Base-by-base conservation (phyloP, 2,888 invertebrate species). In the Melieria picta region DNA sequence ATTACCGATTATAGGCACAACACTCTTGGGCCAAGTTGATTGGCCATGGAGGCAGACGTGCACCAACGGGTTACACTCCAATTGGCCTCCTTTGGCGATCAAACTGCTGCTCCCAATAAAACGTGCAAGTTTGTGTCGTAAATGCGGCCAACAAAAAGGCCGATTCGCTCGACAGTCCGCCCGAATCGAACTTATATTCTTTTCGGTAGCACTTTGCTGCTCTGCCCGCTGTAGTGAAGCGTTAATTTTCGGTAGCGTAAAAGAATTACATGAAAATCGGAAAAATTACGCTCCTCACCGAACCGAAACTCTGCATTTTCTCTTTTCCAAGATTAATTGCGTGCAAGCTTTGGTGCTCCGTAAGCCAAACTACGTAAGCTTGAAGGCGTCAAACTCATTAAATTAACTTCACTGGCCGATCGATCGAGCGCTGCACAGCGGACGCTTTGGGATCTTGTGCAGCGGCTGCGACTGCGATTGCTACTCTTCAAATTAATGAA, bases 191-290 rank as follows among this genome's bases (percentile, higher is more conserved):
- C 30, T 30, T 30, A 2, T 30, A 30, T 30, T 30, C 30, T 30
- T 30, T 30, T 30, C 30, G 3, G 30, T 30, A 30, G 30, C 30
- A 30, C 30, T 30, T 30, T 30, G 30, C 30, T 30, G 30, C 30
- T 30, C 30, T 30, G 30, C 3, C 30, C 30, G 30, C 30, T 30
- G 30, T 30, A 30, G 30, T 30, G 30, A 30, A 30, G 30, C 30
- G 70, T 62, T 84, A 84, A 85, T 84, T 83, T 85, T 85, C 84
- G 77, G 84, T 83, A 85, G 85, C 84, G 80, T 78, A 79, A 79
- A 79, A 77, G 79, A 81, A 81, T 82, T 80, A 83, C 76, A 77
- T 63, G 71, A 77, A 77, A 76, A 74, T 65, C 11, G 11, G 7
- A 46, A 48, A 64, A 58, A 46, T 65, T 42, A 50, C 60, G n/a